Evolutionary conservation across 2,888 invertebrate species (phyloP).

Genomic region (Drepanosiphum platanoidis): DNA sequence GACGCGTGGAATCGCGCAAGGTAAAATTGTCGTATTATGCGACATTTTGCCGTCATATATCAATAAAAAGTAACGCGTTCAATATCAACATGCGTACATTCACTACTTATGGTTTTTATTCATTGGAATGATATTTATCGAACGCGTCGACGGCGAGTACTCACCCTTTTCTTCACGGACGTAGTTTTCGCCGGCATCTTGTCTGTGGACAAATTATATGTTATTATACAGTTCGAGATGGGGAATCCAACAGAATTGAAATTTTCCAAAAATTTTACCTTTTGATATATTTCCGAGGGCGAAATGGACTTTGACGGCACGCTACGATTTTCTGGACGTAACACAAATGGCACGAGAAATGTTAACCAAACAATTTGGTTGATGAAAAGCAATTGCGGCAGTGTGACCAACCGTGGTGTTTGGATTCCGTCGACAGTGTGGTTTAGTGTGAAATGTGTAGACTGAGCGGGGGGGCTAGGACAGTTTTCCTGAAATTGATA

Average conservation of each 20-base stretch:
- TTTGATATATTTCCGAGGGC: background rate
- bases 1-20: background rate
- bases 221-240: background rate
- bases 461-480: no score
- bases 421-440: no score
- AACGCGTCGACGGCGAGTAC: background rate
- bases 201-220: constrained; percentile 12
- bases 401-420: constrained; percentile 56
- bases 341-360: constrained; percentile 30
- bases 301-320: constrained; percentile 15
- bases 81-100: background rate
- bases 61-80: background rate
- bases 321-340: constrained; percentile 18
- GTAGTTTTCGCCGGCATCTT: constrained; percentile 58
- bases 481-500: no score
- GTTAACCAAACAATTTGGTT: constrained; percentile 51
- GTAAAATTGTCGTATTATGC: background rate
- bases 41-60: background rate
- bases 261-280: constrained; percentile 12
- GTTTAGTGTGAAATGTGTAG: no score
- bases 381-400: background rate
- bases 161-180: constrained; percentile 56
- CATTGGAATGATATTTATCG: background rate
- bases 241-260: background rate
- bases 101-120: no score